These are phyloP conservation scores for Phyllotreta cruciferae DNA, from an alignment of 2,888 invertebrate genomes.

Conservation along the genomic window DNA sequence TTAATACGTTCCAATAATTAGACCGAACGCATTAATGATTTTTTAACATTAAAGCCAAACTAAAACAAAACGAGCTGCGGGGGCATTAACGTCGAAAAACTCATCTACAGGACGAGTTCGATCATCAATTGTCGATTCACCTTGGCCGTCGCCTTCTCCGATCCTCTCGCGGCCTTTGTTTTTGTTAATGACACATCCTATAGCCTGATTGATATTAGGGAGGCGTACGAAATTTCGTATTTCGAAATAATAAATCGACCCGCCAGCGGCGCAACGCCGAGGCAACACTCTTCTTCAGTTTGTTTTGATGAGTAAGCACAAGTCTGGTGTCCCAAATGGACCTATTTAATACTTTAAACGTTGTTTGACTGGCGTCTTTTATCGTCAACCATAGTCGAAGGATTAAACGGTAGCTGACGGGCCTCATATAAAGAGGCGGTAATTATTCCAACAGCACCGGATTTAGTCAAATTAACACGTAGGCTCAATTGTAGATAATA, in stretches of 20 bases:
- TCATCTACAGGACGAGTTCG: conserved; percentile 39
- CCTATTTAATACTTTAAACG: conserved; percentile 30
- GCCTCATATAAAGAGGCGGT: conserved; percentile 17
- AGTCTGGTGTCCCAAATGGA: conserved; percentile 12
- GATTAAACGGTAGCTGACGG: conserved; percentile 27
- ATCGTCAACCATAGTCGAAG: conserved; percentile 29
- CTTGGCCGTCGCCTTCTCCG: conserved; percentile 33
- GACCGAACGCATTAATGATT: conserved; percentile 30
- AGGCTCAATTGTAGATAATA: too few relatives aligned
- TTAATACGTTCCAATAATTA: too few relatives aligned
- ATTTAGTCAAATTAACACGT: not conserved
- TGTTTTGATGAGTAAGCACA: too few relatives aligned
- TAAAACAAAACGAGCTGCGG: conserved; percentile 30
- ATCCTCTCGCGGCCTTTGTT: conserved; percentile 49
- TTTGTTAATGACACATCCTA: conserved; percentile 58
- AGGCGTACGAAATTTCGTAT: conserved; percentile 50
- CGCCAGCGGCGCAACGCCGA: too few relatives aligned
- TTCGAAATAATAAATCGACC: conserved; percentile 56
- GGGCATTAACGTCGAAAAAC: conserved; percentile 34
- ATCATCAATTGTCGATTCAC: conserved; percentile 43
- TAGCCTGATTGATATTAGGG: conserved; percentile 57
- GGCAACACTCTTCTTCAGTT: too few relatives aligned
- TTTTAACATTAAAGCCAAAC: conserved; percentile 35
- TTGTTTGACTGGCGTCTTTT: conserved; percentile 27
- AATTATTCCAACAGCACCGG: conserved; percentile 19